phyloP scores from a whole-genome alignment of 2,888 invertebrate genomes.

The Lagria hirta region DNA sequence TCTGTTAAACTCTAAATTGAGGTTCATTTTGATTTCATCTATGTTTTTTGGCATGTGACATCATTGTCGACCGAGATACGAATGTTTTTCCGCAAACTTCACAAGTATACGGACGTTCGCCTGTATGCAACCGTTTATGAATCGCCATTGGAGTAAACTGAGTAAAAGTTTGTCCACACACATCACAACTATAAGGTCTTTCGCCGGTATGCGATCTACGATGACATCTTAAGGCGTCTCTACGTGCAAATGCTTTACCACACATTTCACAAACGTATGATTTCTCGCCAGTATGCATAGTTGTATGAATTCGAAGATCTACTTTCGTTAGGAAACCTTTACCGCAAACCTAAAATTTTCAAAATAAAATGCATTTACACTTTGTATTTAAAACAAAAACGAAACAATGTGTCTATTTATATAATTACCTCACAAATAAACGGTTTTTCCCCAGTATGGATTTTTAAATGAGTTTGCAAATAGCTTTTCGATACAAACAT shows the following conservation, averaged over 20 bases:
- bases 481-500: conserved; percentile 65
- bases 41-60: conserved; percentile 62
- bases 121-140: conserved; percentile 63
- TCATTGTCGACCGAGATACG: conserved; percentile 62
- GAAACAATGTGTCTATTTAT: background rate
- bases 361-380: conserved; percentile 4
- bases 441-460: conserved; percentile 63
- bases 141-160: conserved; percentile 67
- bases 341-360: conserved; percentile 54
- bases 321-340: conserved; percentile 63
- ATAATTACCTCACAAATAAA: conserved; percentile 60
- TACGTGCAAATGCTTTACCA: conserved; percentile 62
- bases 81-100: conserved; percentile 61
- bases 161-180: conserved; percentile 64
- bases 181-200: conserved; percentile 61
- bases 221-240: conserved; percentile 62
- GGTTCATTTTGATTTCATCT: conserved; percentile 11
- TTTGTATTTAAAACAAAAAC: too few relatives aligned
- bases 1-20: conserved; percentile 13
- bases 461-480: conserved; percentile 60
- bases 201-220: conserved; percentile 62
- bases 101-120: conserved; percentile 63
- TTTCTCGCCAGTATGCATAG: conserved; percentile 65
- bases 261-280: conserved; percentile 64
- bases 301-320: conserved; percentile 61